phyloP scores from a whole-genome alignment of 2,797 vertebrate genomes.

The Furcifer pardalis region DNA sequence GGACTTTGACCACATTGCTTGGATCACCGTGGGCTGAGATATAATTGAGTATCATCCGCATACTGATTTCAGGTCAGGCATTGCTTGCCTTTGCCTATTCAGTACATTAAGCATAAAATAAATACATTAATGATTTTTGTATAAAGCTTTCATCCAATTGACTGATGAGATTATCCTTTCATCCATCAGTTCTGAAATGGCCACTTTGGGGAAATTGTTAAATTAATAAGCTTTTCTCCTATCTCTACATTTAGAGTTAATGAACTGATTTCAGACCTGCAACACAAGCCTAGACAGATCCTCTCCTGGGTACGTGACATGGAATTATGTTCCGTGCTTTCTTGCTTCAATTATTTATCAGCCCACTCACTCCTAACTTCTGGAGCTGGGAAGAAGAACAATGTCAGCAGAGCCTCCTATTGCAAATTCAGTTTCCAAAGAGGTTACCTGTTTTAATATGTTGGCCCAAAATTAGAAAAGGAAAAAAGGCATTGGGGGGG shows the following conservation, averaged over 20 bases:
- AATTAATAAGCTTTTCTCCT: background rate
- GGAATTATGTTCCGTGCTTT: background rate
- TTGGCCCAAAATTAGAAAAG: too few relatives aligned
- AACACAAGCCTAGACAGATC: background rate
- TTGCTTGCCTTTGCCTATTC: background rate
- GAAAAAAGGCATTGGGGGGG: too few relatives aligned
- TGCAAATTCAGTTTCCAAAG: background rate
- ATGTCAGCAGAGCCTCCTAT: background rate
- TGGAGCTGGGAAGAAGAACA: background rate
- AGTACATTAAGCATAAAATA: background rate
- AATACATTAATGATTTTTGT: background rate
- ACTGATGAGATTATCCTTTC: background rate
- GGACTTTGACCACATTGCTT: too few relatives aligned
- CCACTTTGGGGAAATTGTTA: too few relatives aligned
- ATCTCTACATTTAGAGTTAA: background rate
- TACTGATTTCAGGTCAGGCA: too few relatives aligned
- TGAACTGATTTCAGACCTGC: background rate
- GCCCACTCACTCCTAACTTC: too few relatives aligned
- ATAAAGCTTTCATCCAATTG: background rate
- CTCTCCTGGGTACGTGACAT: background rate
- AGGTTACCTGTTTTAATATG: too few relatives aligned
- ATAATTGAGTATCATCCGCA: too few relatives aligned
- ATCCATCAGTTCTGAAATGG: too few relatives aligned
- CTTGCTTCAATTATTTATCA: background rate
- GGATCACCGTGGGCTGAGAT: too few relatives aligned